A percentile compares a stretch with the other conserved stretches of the same genome.
These are phyloP conservation scores for Drosophila neutralis DNA, from an alignment of 2,888 invertebrate species.

Conservation along the genomic window DNA sequence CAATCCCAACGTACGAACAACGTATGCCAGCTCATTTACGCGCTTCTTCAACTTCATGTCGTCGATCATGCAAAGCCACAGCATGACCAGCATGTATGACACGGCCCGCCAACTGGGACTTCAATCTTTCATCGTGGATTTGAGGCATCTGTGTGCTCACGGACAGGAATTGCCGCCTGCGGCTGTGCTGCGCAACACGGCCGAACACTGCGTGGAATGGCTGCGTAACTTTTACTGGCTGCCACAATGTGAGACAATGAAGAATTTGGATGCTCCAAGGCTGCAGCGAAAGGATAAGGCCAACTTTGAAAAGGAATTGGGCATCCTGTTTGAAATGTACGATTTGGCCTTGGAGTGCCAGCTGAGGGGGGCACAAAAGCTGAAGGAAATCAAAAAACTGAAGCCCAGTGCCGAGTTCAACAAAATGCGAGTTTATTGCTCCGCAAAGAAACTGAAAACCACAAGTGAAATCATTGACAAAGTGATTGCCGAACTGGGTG, in stretches of 20 bases:
- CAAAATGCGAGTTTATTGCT: conserved; percentile 65
- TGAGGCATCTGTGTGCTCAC: conserved; percentile 84
- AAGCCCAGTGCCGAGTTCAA: conserved; percentile 69
- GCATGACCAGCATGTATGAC: conserved; percentile 83
- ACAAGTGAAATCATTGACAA: conserved; percentile 48
- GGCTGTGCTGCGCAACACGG: conserved; percentile 75
- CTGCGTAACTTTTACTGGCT: conserved; percentile 83
- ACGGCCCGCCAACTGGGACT: conserved; percentile 82
- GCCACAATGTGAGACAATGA: conserved; percentile 70
- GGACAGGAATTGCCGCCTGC: conserved; percentile 82
- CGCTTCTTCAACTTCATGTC: conserved; percentile 85
- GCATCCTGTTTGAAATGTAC: conserved; percentile 70
- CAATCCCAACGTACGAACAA: conserved; percentile 62
- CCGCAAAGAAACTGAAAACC: conserved; percentile 43
- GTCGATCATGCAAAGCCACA: conserved; percentile 82
- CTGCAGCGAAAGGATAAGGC: conserved; percentile 74
- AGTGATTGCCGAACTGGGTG: conserved; percentile 57
- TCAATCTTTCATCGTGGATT: conserved; percentile 84
- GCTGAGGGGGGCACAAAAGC: conserved; percentile 64
- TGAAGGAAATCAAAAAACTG: conserved; percentile 69
- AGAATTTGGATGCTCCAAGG: conserved; percentile 70
- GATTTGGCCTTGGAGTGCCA: conserved; percentile 77
- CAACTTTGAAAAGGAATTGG: conserved; percentile 71
- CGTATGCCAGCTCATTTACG: conserved; percentile 83
- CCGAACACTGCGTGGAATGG: conserved; percentile 82